Evolutionary conservation across 2,797 vertebrate species (phyloP), one percentile per base, ranked within the genome.

Genomic region (Discoglossus pictus): DNA sequence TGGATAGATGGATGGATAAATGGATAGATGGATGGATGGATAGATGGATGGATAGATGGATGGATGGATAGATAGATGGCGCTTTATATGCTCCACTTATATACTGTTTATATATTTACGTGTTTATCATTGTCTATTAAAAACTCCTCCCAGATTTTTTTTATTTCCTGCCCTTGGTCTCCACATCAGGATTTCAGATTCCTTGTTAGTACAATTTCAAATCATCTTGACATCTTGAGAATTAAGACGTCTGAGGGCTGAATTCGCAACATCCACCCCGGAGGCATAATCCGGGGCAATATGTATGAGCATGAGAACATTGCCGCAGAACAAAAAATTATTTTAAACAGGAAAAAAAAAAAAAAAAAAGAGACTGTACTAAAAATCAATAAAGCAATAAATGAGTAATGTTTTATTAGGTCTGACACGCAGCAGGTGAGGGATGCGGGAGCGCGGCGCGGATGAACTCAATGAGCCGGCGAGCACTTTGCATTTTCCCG

Each of bases 351-450:
- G 9, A 38, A 55, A 44, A 54, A 48, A 58, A 31, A 27, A 56
- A 47, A 65, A 38, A 65, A 38, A 69, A n/a, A n/a, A n/a, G n/a
- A n/a, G 8, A 4, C 27, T 8, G 4, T 8, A 31, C 27, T 31
- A 31, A 31, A 44, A 61, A 53, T 69, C 56, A 43, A 55, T 61
- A 36, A 4, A 17, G 27, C 34, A 11, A 25, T 69, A 54, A 63
- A 27, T 55, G 51, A 56, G 34, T 63, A 70, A 70, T 42, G 51
- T 34, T 21, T 62, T 63, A 70, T 63, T 70, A 70, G 52, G 15
- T n/a, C 17, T 48, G 56, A 56, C 24, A 55, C 43, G 7, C 50
- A 27, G 59, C 23, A 16, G 48, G 48, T 47, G 50, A 61, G 31
- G 40, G 21, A 53, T 52, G 48, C 38, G 7, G 13, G 55, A 23